These are phyloP conservation scores for Tichodroma muraria DNA, from an alignment of 2,113 vertebrate genomes.

Conservation along the genomic window DNA sequence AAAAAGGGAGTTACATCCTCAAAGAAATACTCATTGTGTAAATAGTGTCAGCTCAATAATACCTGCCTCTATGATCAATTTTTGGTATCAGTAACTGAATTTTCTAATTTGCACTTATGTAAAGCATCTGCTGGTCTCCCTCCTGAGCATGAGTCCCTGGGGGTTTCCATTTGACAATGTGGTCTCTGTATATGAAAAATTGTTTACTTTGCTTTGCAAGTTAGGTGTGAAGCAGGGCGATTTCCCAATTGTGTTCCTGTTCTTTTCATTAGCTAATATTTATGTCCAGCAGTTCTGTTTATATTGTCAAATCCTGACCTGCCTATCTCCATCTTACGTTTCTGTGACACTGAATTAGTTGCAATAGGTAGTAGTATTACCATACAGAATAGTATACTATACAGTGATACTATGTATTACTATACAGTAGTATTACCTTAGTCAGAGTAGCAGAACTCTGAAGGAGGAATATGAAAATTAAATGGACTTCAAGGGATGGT, in stretches of 20 bases:
- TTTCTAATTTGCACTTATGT: not conserved
- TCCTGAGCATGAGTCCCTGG: not conserved
- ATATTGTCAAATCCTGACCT: not conserved
- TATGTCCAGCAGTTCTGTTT: not conserved
- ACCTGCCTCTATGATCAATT: not conserved
- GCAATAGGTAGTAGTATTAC: not conserved
- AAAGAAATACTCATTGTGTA: not conserved
- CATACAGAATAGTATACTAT: no score
- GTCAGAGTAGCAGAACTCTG: not conserved
- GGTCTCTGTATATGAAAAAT: not conserved
- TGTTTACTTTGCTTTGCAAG: not conserved
- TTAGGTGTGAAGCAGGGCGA: not conserved
- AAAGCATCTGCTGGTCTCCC: not conserved
- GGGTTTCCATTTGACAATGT: not conserved
- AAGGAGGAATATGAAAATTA: not conserved
- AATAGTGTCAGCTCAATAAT: not conserved
- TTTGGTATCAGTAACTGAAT: not conserved
- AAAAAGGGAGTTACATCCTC: not conserved
- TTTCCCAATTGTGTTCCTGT: not conserved
- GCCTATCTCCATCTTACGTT: not conserved
- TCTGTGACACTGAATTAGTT: not conserved
- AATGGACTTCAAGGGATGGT: not conserved
- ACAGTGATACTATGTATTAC: no score
- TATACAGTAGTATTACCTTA: no score
- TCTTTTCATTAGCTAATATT: not conserved